Evolutionary conservation across 2,113 vertebrate species (phyloP).

Genomic region (Eira barbara): DNA sequence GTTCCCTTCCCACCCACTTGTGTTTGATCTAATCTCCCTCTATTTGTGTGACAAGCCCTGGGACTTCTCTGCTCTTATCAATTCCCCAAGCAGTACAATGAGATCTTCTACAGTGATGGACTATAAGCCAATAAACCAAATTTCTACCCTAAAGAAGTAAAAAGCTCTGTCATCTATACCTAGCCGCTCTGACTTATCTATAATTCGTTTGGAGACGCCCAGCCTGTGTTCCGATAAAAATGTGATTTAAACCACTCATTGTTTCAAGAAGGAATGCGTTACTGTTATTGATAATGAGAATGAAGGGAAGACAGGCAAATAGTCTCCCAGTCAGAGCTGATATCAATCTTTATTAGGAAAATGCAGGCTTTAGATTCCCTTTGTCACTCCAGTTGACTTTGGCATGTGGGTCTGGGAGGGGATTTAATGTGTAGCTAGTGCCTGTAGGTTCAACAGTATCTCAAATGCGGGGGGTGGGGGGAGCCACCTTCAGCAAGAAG

Average conservation of each 20-base stretch:
- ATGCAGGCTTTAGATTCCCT: not conserved
- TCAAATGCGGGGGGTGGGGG: not conserved
- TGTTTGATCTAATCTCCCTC: not conserved
- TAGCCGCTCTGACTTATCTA: not conserved
- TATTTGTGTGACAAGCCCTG: not conserved
- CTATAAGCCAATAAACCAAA: not conserved
- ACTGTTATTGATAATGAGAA: not conserved
- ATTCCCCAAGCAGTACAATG: not conserved
- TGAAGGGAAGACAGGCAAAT: not conserved
- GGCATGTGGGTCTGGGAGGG: not conserved
- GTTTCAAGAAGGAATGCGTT: not conserved
- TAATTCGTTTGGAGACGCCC: not conserved
- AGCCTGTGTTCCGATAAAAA: not conserved
- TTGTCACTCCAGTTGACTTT: not conserved
- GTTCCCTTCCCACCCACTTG: conserved; percentile 30
- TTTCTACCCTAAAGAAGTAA: not conserved
- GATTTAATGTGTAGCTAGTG: not conserved
- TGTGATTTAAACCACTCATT: not conserved
- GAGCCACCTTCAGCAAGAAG: not conserved
- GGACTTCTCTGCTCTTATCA: not conserved
- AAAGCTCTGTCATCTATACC: not conserved
- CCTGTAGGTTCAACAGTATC: not conserved
- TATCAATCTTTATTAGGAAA: not conserved
- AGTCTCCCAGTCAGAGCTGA: not conserved
- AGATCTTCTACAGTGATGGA: not conserved